A percentile compares a stretch with the other conserved stretches of the same genome.
phyloP scores from a whole-genome alignment of 1,140 invertebrate genomes.

The Dinoponera quadriceps region DNA sequence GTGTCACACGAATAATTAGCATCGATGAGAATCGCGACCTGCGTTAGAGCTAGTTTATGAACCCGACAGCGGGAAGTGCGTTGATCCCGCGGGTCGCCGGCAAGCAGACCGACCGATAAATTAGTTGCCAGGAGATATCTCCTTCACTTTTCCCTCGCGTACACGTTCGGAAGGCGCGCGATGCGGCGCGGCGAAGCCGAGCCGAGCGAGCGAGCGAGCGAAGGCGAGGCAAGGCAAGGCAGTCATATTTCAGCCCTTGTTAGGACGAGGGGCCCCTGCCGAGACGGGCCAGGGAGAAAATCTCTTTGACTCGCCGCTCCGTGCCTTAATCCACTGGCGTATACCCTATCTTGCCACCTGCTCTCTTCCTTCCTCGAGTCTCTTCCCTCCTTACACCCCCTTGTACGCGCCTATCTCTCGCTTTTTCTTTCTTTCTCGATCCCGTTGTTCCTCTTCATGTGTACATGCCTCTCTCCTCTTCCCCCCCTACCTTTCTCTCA shows the following conservation, averaged over 20 bases:
- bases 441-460: neutral
- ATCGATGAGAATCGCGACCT: constrained; percentile 43
- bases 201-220: constrained; percentile 33
- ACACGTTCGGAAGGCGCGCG: constrained; percentile 63
- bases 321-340: constrained; percentile 81
- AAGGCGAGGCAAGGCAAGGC: constrained; percentile 76
- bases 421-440: constrained; percentile 1
- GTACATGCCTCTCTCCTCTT: neutral
- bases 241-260: constrained; percentile 85
- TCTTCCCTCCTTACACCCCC: constrained; percentile 33
- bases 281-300: constrained; percentile 82
- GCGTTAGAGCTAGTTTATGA: constrained; percentile 51
- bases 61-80: constrained; percentile 56
- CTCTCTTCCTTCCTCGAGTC: constrained; percentile 75
- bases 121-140: constrained; percentile 75
- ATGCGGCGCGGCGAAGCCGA: constrained; percentile 48
- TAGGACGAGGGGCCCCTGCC: constrained; percentile 81
- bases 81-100: constrained; percentile 66
- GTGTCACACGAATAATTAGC: constrained; percentile 22
- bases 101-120: constrained; percentile 71
- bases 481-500: constrained; percentile 30
- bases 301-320: constrained; percentile 84
- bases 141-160: constrained; percentile 72
- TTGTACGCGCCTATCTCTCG: constrained; percentile 16
- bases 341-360: constrained; percentile 82